Evolutionary conservation across 2,797 vertebrate species (phyloP).

Genomic region (Numenius phaeopus): DNA sequence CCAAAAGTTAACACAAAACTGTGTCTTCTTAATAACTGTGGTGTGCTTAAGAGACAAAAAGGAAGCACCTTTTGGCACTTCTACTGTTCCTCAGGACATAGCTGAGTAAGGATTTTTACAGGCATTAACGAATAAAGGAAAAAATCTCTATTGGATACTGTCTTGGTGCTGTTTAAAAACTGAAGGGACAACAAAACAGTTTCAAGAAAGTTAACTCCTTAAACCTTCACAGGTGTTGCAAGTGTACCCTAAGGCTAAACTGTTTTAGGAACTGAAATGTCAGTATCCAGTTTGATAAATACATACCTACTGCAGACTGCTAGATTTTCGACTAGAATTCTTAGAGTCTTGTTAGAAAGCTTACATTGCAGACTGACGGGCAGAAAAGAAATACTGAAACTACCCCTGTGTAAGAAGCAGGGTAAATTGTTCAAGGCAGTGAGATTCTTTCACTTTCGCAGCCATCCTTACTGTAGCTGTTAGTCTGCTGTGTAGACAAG

Average conservation of each 20-base stretch:
- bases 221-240: background rate
- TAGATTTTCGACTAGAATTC: background rate
- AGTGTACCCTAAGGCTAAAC: background rate
- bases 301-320: rapidly evolving
- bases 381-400: background rate
- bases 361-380: background rate
- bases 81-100: background rate
- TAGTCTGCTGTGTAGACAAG: background rate
- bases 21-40: background rate
- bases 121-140: background rate
- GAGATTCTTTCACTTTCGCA: background rate
- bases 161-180: background rate
- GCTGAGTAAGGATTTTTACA: background rate
- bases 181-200: background rate
- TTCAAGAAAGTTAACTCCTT: background rate
- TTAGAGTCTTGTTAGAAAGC: background rate
- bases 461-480: background rate
- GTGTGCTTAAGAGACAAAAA: background rate
- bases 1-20: background rate
- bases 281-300: background rate
- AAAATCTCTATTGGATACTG: background rate
- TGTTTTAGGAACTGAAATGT: background rate
- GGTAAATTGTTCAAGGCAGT: background rate
- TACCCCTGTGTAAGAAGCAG: background rate
- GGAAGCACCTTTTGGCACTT: background rate